Evolutionary conservation across 2,888 invertebrate genomes (phyloP), one percentile per base, ranked within the genome.

Genomic region (Hydroisotoma schaefferi): DNA sequence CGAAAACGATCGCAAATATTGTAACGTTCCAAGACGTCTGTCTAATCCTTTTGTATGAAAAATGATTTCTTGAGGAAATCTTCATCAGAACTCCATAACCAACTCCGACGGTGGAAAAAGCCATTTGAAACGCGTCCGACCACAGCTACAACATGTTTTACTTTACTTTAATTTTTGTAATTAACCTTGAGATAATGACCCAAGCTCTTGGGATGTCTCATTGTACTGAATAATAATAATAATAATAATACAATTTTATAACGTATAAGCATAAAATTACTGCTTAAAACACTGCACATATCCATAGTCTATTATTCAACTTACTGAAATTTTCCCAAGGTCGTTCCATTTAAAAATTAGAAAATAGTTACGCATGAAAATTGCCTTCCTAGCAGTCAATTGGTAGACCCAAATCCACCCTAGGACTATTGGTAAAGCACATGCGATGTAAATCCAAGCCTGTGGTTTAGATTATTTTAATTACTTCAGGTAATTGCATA

Each of bases 41-140:
- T 37, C 62, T 59, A 1, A 60, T 40, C 5, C 55, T 40, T n/a
- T 43, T 26, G 27, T 54, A 57, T 25, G 53, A 49, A 3, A 62
- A 56, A 18, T 60, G 44, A 27, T 51, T 55, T 1, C 56, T 44
- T 2, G 55, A 49, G 3, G 64, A 49, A 8, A 65, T 22, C 2
- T 38, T 43, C 22, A 59, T 43, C 6, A 62, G 48, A 2, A 58
- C 27, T 2, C 62, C 64, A 40, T 61, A 67, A 0, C 67, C 67
- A 15, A 64, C 57, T 1, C 57, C 57, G 2, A 59, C 49, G 15
- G 62, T 67, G n/a, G 59, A 46, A 8, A 67, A 51, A 3, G 64
- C 62, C 58, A 65, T 58, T n/a, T 64, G 55, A 33, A 62, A 62
- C 2, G 64, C 64, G 58, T 64, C 64, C 20, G 53, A 52, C 64